These are phyloP conservation scores for Cassiopea andromeda DNA, from an alignment of 30 jellyfish, hydroid and myxozoan genomes.

Conservation along the genomic window DNA sequence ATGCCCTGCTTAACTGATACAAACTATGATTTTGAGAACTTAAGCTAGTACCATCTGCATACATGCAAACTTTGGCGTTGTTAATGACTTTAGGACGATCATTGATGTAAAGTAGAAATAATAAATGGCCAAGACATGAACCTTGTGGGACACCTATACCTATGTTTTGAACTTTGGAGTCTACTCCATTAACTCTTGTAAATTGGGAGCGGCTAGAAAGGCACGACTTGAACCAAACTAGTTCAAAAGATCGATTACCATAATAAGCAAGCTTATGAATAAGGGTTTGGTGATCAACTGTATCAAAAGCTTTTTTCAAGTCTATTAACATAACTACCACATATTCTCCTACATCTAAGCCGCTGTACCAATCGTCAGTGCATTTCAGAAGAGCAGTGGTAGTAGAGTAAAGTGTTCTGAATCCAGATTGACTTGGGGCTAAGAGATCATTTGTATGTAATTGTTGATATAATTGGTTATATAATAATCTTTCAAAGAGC, in stretches of 20 bases:
- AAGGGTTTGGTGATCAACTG: conserved; percentile 64
- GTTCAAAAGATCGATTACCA: conserved; percentile 55
- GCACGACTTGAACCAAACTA: conserved; percentile 41
- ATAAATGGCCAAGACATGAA: conserved; percentile 16
- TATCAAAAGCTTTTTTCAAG: conserved; percentile 77
- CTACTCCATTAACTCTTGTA: conserved; percentile 32
- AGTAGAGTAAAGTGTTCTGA: conserved; percentile 60
- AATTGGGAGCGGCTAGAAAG: conserved; percentile 34
- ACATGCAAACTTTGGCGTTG: not conserved
- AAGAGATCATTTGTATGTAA: conserved; percentile 28
- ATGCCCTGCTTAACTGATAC: not conserved
- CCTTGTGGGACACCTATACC: conserved; percentile 67
- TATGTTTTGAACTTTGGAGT: conserved; percentile 35
- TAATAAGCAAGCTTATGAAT: conserved; percentile 38
- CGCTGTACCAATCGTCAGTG: conserved; percentile 53
- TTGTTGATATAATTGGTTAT: conserved; percentile 46
- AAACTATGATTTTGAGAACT: not conserved
- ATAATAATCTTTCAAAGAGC: conserved; percentile 58
- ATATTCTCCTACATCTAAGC: conserved; percentile 60
- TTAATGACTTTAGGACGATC: not conserved
- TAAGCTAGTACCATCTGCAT: not conserved
- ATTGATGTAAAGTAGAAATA: not conserved
- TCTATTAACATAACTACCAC: conserved; percentile 73
- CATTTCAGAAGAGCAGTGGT: conserved; percentile 31
- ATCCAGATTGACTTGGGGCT: conserved; percentile 62